Conservation (phyloP, 2,113 vertebrate genomes). For the Psephotus haematonotus region DNA sequence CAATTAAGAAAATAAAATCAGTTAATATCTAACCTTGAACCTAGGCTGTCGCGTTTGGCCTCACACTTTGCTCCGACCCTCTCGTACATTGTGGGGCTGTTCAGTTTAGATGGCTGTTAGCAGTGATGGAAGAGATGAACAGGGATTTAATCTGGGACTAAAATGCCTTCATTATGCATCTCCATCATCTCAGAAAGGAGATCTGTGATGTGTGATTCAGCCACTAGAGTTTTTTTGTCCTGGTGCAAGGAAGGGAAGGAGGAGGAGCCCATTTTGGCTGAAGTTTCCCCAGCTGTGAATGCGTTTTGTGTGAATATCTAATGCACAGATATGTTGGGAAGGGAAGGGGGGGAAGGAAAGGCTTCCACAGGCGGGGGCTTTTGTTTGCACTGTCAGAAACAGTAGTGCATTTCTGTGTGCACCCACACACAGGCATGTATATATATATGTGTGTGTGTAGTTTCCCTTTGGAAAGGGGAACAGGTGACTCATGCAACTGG, state of each 20-base stretch:
- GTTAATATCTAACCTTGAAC: slow-evolving; percentile 71
- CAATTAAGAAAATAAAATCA: slow-evolving; percentile 65
- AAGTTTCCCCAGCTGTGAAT: neutral
- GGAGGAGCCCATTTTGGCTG: neutral
- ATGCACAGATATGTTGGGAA: neutral
- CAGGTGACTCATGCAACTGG: neutral
- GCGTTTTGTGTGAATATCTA: neutral
- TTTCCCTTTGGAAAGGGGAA: neutral
- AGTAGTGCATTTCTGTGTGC: rapidly evolving
- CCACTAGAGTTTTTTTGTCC: neutral
- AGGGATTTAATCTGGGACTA: neutral
- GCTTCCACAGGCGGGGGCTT: neutral
- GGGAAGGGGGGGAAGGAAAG: neutral
- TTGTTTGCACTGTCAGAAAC: neutral
- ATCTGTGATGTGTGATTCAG: neutral
- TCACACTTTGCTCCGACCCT: neutral
- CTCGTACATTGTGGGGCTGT: neutral
- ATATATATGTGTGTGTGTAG: neutral
- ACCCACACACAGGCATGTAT: neutral
- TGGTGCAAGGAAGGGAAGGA: neutral
- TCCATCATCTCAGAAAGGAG: neutral
- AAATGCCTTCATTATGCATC: neutral
- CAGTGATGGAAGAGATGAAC: neutral
- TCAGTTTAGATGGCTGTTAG: neutral
- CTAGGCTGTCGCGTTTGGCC: neutral